Base-by-base conservation (phyloP, 2,888 invertebrate genomes). In the Parthenolecanium corni region DNA sequence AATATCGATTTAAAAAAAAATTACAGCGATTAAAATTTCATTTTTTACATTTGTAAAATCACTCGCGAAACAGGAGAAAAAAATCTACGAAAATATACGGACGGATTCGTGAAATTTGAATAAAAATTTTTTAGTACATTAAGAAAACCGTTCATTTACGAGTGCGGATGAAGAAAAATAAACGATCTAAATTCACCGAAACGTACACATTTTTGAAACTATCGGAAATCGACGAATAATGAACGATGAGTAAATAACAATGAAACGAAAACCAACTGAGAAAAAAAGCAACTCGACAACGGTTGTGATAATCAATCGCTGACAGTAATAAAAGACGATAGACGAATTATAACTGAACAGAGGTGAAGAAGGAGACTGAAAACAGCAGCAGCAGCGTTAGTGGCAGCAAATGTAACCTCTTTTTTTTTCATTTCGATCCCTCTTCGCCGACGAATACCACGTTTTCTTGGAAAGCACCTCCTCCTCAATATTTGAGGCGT, bases 231-330 rank as follows among this genome's bases (percentile, higher is more conserved):
- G 14, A 38, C 12, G 18, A 53, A 53, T 38, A 38, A 53, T 38
- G 23, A 23, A 24, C 9, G 24, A 12, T 9, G n/a, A n/a, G n/a
- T n/a, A 53, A 53, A 31, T 38, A 25, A 44, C n/a, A 52, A 52
- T 36, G 52, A 40, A 42, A 56, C 46, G 1, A 44, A 44, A 18
- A 44, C 9, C 2, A 20, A 44, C n/a, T 44, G 9, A 20, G n/a
- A 44, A 44, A n/a, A 44, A 5, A 3, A 18, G n/a, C 20, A 44
- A 44, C 18, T 44, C 58, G 31, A 46, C 47, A 36, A 58, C 58
- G 47, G 36, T 31, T 21, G 58, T 31, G 58, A 31, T 58, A 47
- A 58, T 58, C 58, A 58, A 58, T 58, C 58, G 47, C 18, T 24
- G 44, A 42, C 44, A 42, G n/a, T n/a, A 56, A 24, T 16, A 56